Evolutionary conservation across 1,140 invertebrate species (phyloP).

Genomic region (Goniozus legneri): DNA sequence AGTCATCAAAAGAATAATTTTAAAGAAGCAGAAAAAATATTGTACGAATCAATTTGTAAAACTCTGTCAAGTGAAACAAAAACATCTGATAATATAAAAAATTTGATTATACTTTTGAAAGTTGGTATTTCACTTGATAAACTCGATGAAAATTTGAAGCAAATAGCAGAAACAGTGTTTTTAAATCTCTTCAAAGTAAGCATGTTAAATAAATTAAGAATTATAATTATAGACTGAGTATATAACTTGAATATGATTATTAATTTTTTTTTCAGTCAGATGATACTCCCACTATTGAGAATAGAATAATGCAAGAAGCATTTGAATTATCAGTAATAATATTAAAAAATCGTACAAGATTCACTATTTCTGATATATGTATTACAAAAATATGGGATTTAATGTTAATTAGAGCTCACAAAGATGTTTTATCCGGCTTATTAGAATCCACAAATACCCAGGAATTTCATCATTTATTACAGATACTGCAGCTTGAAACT

Average conservation of each 20-base stretch:
- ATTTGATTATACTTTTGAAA: conserved; percentile 24
- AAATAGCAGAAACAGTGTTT: conserved; percentile 16
- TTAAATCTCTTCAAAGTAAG: conserved; percentile 24
- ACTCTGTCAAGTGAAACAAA: conserved; percentile 13
- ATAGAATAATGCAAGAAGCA: conserved; percentile 20
- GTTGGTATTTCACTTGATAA: conserved; percentile 11
- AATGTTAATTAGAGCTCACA: conserved; percentile 19
- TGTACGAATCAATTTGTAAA: conserved; percentile 19
- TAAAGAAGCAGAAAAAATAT: conserved; percentile 24
- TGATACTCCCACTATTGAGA: not conserved
- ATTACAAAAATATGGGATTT: conserved; percentile 21
- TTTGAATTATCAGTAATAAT: conserved; percentile 24
- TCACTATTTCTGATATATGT: conserved; percentile 15
- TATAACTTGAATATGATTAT: not conserved
- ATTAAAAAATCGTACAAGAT: conserved; percentile 19
- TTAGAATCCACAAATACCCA: conserved; percentile 16
- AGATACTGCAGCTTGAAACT: conserved; percentile 13
- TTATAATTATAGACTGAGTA: conserved; percentile 1
- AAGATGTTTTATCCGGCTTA: conserved; percentile 21
- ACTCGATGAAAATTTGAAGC: conserved; percentile 18
- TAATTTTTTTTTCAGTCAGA: conserved; percentile 6
- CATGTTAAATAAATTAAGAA: conserved; percentile 7
- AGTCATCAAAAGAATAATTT: conserved; percentile 21
- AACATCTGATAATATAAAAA: conserved; percentile 16
- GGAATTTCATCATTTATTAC: conserved; percentile 17